These are phyloP conservation scores for Verasper variegatus DNA, from an alignment of 2,113 vertebrate genomes.

Conservation along the genomic window DNA sequence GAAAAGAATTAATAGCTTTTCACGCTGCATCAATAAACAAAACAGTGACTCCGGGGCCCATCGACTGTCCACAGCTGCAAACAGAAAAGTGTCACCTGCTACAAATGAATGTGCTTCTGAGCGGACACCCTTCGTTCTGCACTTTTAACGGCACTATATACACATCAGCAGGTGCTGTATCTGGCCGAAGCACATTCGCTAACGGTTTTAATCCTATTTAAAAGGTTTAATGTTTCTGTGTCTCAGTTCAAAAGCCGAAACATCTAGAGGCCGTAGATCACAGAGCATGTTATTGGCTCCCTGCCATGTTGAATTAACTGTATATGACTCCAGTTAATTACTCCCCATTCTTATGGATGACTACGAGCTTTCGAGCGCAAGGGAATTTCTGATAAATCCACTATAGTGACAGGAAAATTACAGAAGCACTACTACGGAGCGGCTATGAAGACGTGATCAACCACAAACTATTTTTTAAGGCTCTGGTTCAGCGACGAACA, in stretches of 20 bases:
- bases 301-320: constrained; percentile 33
- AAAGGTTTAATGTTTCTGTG: background rate
- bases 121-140: no score
- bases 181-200: background rate
- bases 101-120: no score
- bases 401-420: constrained; percentile 1
- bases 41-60: no score
- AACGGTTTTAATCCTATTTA: background rate
- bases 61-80: background rate
- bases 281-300: background rate
- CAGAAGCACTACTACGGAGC: background rate
- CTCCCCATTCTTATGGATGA: background rate
- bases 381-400: constrained; percentile 33
- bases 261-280: background rate
- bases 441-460: background rate
- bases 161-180: background rate
- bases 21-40: background rate
- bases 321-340: constrained; percentile 6
- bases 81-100: no score
- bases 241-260: constrained; percentile 7
- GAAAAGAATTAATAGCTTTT: constrained; percentile 8
- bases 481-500: constrained; percentile 16
- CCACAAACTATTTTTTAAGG: constrained; percentile 9
- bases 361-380: constrained; percentile 10
- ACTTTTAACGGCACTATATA: no score